A percentile compares a stretch with the other conserved stretches of the same genome.
Conservation (phyloP, 2,888 invertebrate species). For the Ypsolopha sequella region DNA sequence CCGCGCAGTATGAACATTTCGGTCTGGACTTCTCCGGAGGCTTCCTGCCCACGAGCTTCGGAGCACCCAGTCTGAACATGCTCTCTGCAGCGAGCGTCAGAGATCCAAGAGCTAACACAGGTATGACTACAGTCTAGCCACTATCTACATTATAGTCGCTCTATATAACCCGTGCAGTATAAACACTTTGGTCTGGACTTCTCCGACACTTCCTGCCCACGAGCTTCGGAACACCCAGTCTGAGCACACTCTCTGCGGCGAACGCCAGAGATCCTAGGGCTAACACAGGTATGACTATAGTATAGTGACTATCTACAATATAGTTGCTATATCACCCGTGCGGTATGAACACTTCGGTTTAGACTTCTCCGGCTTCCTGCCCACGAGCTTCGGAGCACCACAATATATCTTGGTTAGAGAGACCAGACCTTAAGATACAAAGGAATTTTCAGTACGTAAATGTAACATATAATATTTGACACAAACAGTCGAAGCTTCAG, state of each 20-base stretch:
- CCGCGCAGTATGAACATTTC: slow-evolving; percentile 48
- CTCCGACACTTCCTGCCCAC: slow-evolving; percentile 17
- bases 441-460: no score
- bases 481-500: no score
- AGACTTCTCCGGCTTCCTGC: no score
- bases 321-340: no score
- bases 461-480: no score
- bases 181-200: no score
- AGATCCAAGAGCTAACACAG: slow-evolving; percentile 71
- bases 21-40: slow-evolving; percentile 37
- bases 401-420: no score
- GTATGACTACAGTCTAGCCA: slow-evolving; percentile 19
- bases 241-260: slow-evolving; percentile 46
- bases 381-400: slow-evolving; percentile 52
- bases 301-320: no score
- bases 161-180: no score
- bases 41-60: slow-evolving; percentile 52
- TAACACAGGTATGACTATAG: slow-evolving; percentile 47
- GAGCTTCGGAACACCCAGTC: slow-evolving; percentile 48
- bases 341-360: no score
- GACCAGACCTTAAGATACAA: no score
- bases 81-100: slow-evolving; percentile 53
- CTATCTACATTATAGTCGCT: no score
- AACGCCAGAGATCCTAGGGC: slow-evolving; percentile 70
- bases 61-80: slow-evolving; percentile 48